Evolutionary conservation across 2,113 vertebrate genomes (phyloP).

Genomic region (Mastomys coucha): DNA sequence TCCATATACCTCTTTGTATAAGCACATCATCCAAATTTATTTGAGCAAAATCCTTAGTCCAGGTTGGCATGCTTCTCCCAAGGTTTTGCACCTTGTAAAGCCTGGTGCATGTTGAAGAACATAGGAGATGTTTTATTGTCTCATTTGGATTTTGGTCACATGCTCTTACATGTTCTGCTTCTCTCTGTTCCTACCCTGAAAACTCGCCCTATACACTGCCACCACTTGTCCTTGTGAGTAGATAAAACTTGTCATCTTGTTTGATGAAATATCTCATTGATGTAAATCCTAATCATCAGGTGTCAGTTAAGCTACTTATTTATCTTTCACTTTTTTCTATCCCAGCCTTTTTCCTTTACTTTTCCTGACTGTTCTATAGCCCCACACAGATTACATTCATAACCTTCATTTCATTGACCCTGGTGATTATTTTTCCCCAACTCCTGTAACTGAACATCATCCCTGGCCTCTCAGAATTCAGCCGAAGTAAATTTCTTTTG

Average conservation of each 20-base stretch:
- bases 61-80: background rate
- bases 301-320: background rate
- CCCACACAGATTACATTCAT: background rate
- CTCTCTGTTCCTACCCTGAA: background rate
- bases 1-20: conserved; percentile 6
- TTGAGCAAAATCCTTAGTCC: background rate
- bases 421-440: background rate
- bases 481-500: background rate
- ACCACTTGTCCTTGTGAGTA: background rate
- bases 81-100: background rate
- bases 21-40: background rate
- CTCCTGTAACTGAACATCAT: background rate
- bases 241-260: background rate
- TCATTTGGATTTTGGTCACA: background rate
- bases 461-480: background rate
- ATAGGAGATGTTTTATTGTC: background rate
- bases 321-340: background rate
- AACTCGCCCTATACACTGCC: background rate
- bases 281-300: background rate
- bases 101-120: background rate
- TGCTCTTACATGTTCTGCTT: background rate
- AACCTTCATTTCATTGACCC: background rate
- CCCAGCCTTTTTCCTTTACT: background rate
- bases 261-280: background rate
- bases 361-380: background rate